Evolutionary conservation across 2,797 vertebrate genomes (phyloP).

Genomic region (Diceros bicornis): DNA sequence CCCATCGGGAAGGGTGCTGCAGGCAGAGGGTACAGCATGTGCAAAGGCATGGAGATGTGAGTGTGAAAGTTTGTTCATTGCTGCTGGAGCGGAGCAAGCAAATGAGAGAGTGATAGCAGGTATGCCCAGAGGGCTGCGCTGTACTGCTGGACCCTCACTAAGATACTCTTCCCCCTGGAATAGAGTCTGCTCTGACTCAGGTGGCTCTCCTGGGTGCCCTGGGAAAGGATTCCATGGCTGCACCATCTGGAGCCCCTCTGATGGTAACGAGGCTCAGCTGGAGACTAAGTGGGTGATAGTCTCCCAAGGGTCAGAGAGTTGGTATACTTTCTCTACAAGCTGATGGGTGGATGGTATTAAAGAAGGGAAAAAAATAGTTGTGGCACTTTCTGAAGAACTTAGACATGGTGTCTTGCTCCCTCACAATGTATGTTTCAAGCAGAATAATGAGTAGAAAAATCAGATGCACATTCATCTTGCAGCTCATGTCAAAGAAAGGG

Average conservation of each 20-base stretch:
- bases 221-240: background rate
- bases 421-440: background rate
- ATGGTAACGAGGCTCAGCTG: background rate
- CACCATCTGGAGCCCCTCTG: fast-evolving
- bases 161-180: fast-evolving
- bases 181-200: background rate
- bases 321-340: background rate
- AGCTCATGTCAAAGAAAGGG: background rate
- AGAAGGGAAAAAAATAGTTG: background rate
- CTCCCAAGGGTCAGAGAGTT: background rate
- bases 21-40: fast-evolving
- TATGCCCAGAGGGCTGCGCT: background rate
- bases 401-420: background rate
- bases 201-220: background rate
- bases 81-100: background rate
- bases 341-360: background rate
- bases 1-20: background rate
- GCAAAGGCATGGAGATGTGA: fast-evolving
- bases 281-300: background rate
- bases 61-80: fast-evolving
- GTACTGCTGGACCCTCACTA: fast-evolving
- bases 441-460: background rate
- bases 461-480: background rate
- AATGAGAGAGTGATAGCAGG: fast-evolving
- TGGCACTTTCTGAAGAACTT: background rate